These are phyloP conservation scores for Proterorhinus semilunaris DNA, from an alignment of 2,113 vertebrate species.

Conservation along the genomic window DNA sequence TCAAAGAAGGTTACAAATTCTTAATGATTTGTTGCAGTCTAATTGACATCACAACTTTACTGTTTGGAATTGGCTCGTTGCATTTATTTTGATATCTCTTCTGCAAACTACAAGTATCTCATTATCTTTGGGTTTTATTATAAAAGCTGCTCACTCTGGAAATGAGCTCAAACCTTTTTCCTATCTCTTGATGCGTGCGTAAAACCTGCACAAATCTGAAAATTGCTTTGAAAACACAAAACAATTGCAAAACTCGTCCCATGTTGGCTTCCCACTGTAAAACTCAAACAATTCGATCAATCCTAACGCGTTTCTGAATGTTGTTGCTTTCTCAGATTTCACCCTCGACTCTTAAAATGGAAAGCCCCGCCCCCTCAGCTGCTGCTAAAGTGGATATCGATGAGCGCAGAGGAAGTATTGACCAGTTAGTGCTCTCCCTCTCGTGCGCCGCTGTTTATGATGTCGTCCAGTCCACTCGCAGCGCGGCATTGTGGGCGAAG, in stretches of 20 bases:
- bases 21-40: too few relatives aligned
- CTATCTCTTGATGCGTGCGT: too few relatives aligned
- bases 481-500: constrained; percentile 57
- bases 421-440: constrained; percentile 28
- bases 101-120: too few relatives aligned
- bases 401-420: constrained; percentile 51
- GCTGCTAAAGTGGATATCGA: constrained; percentile 51
- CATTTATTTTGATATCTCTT: too few relatives aligned
- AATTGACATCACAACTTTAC: too few relatives aligned
- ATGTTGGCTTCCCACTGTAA: constrained; percentile 15
- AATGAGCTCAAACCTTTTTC: too few relatives aligned
- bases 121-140: too few relatives aligned
- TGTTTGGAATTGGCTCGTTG: too few relatives aligned
- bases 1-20: too few relatives aligned
- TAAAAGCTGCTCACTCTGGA: too few relatives aligned
- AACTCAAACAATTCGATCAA: not conserved
- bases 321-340: constrained; percentile 23
- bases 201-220: too few relatives aligned
- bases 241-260: not conserved
- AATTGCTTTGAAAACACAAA: too few relatives aligned
- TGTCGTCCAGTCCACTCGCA: constrained; percentile 20
- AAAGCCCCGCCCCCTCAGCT: constrained; percentile 39
- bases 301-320: not conserved
- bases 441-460: not conserved
- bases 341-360: constrained; percentile 37